Base-by-base conservation (phyloP, 2,888 invertebrate species). In the Heliconius charithonia region DNA sequence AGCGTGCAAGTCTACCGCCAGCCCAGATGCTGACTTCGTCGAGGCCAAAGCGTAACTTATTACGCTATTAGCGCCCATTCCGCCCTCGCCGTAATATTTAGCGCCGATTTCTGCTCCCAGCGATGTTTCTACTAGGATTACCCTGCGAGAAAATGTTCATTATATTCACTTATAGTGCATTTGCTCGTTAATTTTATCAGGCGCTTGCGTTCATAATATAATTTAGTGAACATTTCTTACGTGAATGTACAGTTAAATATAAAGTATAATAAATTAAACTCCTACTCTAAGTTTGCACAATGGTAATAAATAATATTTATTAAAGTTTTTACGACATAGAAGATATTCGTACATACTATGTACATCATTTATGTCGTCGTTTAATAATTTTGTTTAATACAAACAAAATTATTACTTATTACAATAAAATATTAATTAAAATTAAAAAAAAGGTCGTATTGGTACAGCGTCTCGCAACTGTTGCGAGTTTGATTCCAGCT, bases 1-100 rank as follows among this genome's bases (percentile, higher is more conserved):
- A 2, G 89, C 88, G 71, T 92, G 85, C 78, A 93, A 83, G 6
- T 85, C 88, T 29, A 92, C 82, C 4, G 90, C 91, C 77, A 92
- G 83, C 45, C 89, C 88, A 3, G 90, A 80, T 25, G 92, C 88
- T 16, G 89, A 83, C 32, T 80, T 83, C 74, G 87, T 78, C 25
- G 83, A 74, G 2, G 90, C 84, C 32, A 95, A 83, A 3, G 91
- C 91, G 62, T 85, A 81, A 83, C 91, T 93, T 69, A 94, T 82
- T 10, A 94, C 86, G 73, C 89, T 90, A 83, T 89, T 90, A 76
- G 92, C 92, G 10, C 93, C 93, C 0, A 87, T 85, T 32, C 89
- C 88, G 4, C 89, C 89, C 16, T 91, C 89, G 0, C 86, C 87
- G 80, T 93, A 93, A 84, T 92, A 93, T 37, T 82, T 85, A 2